A percentile compares a stretch with the other conserved stretches of the same genome.
These are phyloP conservation scores for Dryobates pubescens DNA, from an alignment of 2,797 vertebrate species.

Conservation along the genomic window DNA sequence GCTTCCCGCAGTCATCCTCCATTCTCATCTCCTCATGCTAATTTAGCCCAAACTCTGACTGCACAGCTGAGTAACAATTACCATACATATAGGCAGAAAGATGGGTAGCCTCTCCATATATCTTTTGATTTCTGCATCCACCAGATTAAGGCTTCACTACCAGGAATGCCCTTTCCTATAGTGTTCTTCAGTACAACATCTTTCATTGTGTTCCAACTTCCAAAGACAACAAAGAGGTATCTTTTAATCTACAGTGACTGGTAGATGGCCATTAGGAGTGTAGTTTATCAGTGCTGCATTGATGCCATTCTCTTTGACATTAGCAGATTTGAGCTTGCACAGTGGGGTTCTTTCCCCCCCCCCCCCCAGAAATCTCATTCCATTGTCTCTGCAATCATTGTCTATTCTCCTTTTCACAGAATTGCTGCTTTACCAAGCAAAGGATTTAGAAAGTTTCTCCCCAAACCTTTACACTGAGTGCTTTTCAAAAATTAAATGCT, in stretches of 20 bases:
- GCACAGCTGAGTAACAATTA: background rate
- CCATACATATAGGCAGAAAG: background rate
- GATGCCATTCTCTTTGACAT: background rate
- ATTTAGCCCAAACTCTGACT: background rate
- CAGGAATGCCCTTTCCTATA: background rate
- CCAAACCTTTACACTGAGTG: background rate
- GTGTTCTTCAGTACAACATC: background rate
- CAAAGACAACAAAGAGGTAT: background rate
- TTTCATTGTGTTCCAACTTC: conserved; percentile 18
- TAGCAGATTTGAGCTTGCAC: background rate
- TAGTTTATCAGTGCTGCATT: background rate
- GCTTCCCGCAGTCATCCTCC: background rate
- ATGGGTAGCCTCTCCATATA: fast-evolving
- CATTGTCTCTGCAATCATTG: conserved; percentile 29
- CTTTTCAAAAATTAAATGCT: conserved; percentile 36
- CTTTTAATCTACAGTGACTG: background rate
- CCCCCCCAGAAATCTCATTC: conserved; percentile 11
- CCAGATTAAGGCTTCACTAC: background rate
- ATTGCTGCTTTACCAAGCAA: conserved; percentile 41
- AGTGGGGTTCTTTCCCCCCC: background rate
- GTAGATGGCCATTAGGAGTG: background rate
- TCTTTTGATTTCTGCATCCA: background rate
- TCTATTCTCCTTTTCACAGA: conserved; percentile 34
- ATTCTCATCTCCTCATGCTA: background rate
- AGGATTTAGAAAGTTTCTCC: conserved; percentile 30